phyloP scores from a whole-genome alignment of 2,888 invertebrate species.

The Colletes collaris region DNA sequence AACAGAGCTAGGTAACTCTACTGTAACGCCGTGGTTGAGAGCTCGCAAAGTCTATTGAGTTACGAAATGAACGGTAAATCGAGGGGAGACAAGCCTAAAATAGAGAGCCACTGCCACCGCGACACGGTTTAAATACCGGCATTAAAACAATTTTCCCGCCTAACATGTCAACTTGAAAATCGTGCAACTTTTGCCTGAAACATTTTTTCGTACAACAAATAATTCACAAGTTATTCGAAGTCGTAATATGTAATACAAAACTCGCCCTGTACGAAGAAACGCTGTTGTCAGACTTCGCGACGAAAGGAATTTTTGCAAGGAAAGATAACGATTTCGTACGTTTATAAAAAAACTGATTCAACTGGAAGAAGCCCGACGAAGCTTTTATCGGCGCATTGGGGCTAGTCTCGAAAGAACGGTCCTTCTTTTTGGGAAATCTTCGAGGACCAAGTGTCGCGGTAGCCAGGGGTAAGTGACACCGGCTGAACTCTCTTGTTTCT shows the following conservation, averaged over 20 bases:
- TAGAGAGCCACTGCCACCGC: conserved; percentile 60
- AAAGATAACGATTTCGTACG: too few relatives aligned
- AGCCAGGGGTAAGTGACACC: conserved; percentile 81
- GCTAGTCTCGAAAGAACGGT: background rate
- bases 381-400: background rate
- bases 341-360: too few relatives aligned
- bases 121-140: conserved; percentile 62
- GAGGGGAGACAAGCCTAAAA: conserved; percentile 63
- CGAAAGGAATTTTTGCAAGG: too few relatives aligned
- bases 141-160: conserved; percentile 57
- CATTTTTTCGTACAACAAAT: too few relatives aligned
- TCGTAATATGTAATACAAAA: too few relatives aligned
- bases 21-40: conserved; percentile 52
- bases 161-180: background rate
- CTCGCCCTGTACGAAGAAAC: too few relatives aligned
- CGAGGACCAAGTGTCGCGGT: conserved; percentile 53
- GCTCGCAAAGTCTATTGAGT: conserved; percentile 63
- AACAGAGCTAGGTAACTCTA: conserved; percentile 43
- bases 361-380: background rate
- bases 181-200: too few relatives aligned
- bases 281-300: too few relatives aligned
- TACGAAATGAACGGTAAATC: conserved; percentile 70
- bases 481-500: conserved; percentile 80
- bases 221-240: too few relatives aligned
- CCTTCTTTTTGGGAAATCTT: conserved; percentile 63